Percentiles rank a stretch among this genome's conserved stretches.
phyloP scores from a whole-genome alignment of 1,140 invertebrate species.

The Zaprionus davidi region DNA sequence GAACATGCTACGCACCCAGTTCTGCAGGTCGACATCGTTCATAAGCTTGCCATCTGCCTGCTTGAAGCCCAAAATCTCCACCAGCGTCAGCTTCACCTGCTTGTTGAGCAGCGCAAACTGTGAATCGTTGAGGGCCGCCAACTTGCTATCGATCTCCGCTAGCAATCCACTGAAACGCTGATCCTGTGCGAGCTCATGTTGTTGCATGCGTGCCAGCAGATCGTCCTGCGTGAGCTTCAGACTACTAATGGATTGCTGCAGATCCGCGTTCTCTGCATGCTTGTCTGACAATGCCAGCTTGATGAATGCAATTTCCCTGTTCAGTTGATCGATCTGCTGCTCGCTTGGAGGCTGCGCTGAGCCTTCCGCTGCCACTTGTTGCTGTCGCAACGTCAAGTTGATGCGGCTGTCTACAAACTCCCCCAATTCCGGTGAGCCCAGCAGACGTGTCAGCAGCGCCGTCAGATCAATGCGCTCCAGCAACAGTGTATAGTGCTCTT shows the following conservation, averaged over 20 bases:
- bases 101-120: constrained; percentile 77
- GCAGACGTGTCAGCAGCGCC: constrained; percentile 59
- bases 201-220: constrained; percentile 66
- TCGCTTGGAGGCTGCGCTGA: constrained; percentile 50
- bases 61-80: constrained; percentile 81
- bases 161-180: constrained; percentile 67
- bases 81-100: constrained; percentile 73
- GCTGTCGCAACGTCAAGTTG: constrained; percentile 25
- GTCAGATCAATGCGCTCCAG: constrained; percentile 73
- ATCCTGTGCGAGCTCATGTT: constrained; percentile 68
- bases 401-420: constrained; percentile 67
- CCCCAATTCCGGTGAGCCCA: constrained; percentile 50
- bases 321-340: constrained; percentile 79
- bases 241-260: constrained; percentile 74
- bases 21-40: constrained; percentile 72
- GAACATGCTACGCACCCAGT: constrained; percentile 81
- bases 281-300: constrained; percentile 82
- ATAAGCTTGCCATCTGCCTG: constrained; percentile 44
- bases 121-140: constrained; percentile 60
- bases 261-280: constrained; percentile 70
- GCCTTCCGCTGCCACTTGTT: constrained; percentile 28
- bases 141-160: constrained; percentile 72
- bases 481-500: constrained; percentile 76
- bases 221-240: constrained; percentile 66
- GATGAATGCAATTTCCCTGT: constrained; percentile 84